phyloP scores from a whole-genome alignment of 2,888 invertebrate genomes.

The Synergus gifuensis region DNA sequence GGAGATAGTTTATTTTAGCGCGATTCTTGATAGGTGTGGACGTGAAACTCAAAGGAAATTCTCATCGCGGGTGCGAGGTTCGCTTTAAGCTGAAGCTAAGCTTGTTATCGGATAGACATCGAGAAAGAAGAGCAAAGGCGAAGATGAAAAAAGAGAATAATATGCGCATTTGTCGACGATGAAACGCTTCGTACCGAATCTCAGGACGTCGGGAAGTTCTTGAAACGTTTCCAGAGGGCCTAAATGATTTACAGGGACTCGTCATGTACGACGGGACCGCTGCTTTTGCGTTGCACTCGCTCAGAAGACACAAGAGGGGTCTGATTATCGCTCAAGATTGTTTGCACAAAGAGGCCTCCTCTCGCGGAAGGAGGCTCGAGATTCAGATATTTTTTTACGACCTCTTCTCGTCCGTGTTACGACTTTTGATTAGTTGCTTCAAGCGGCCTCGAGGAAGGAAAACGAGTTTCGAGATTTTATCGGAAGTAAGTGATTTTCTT shows the following conservation, averaged over 20 bases:
- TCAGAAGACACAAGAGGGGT: slow-evolving; percentile 71
- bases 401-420: slow-evolving; percentile 65
- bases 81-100: slow-evolving; percentile 52
- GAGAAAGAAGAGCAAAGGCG: slow-evolving; percentile 55
- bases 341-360: slow-evolving; percentile 67
- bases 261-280: slow-evolving; percentile 72
- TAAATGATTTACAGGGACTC: slow-evolving; percentile 75
- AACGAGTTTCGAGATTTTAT: slow-evolving; percentile 39
- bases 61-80: neutral
- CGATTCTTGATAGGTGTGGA: slow-evolving; percentile 24
- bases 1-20: slow-evolving; percentile 16
- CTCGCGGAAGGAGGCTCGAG: slow-evolving; percentile 64
- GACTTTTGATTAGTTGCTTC: slow-evolving; percentile 63
- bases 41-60: slow-evolving; percentile 32
- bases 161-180: slow-evolving; percentile 60
- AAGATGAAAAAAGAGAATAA: slow-evolving; percentile 56
- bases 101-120: slow-evolving; percentile 71
- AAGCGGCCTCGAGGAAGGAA: slow-evolving; percentile 52
- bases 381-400: slow-evolving; percentile 73
- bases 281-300: slow-evolving; percentile 59
- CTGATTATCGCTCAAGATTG: slow-evolving; percentile 76
- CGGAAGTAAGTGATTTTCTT: slow-evolving; percentile 41
- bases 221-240: slow-evolving; percentile 68
- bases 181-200: slow-evolving; percentile 70
- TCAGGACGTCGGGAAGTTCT: slow-evolving; percentile 62